Conservation (phyloP, 2,113 vertebrate species). For the Paradoxurus hermaphroditus region DNA sequence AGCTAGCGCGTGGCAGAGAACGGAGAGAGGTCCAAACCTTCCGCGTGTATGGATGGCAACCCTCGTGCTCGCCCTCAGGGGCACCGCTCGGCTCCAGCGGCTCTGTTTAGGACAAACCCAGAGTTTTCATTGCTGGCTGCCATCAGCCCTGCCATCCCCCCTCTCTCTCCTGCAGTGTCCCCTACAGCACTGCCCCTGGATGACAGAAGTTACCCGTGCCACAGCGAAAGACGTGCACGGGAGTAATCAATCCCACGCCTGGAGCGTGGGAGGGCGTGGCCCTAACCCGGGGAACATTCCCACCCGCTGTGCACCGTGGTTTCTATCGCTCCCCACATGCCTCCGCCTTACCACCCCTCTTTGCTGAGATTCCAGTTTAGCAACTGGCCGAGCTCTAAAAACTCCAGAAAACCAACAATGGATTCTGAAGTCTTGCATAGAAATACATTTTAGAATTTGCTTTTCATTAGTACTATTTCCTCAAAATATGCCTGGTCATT, state of each 20-base stretch:
- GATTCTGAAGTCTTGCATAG: neutral
- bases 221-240: neutral
- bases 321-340: no score
- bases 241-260: neutral
- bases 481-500: neutral
- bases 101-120: neutral
- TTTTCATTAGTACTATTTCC: neutral
- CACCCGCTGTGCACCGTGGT: fast-evolving
- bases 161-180: no score
- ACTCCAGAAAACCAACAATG: neutral
- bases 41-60: neutral
- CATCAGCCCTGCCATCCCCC: neutral
- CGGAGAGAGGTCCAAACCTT: neutral
- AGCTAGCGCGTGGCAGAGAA: neutral
- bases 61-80: neutral
- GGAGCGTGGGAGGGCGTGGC: neutral
- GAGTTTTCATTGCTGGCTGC: neutral
- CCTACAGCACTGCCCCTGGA: neutral
- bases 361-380: neutral
- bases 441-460: neutral
- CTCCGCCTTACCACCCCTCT: no score
- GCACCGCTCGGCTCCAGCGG: neutral
- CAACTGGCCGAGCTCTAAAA: neutral
- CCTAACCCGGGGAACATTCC: no score
- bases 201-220: neutral